phyloP scores from a whole-genome alignment of 2,888 invertebrate species.

The Leptinotarsa tumamoca region DNA sequence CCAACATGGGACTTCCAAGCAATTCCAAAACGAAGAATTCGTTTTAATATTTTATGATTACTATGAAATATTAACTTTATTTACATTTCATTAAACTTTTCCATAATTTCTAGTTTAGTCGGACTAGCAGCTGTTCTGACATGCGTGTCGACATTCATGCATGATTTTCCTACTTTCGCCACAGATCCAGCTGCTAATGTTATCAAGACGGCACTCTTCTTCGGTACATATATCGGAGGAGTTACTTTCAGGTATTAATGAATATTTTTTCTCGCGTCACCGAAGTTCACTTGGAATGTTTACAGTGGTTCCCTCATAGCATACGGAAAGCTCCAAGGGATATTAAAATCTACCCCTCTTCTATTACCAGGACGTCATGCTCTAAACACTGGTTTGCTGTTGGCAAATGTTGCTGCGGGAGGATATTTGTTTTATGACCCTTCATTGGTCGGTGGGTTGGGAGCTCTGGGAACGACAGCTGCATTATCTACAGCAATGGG shows the following conservation, averaged over 20 bases:
- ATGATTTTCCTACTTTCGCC: constrained; percentile 85
- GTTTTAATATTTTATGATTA: background rate
- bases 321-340: constrained; percentile 89
- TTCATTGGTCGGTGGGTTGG: constrained; percentile 76
- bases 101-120: constrained; percentile 74
- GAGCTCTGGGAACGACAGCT: constrained; percentile 81
- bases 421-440: constrained; percentile 76
- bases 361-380: constrained; percentile 86
- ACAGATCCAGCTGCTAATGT: constrained; percentile 85
- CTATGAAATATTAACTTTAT: background rate
- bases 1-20: no score
- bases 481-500: constrained; percentile 85
- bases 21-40: background rate
- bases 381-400: constrained; percentile 77
- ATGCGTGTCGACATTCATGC: constrained; percentile 85
- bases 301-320: constrained; percentile 87
- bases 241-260: constrained; percentile 83
- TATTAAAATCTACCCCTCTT: constrained; percentile 83
- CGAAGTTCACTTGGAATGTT: constrained; percentile 22
- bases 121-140: constrained; percentile 90
- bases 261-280: background rate
- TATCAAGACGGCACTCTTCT: constrained; percentile 85
- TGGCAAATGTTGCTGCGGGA: constrained; percentile 80
- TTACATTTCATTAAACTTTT: background rate
- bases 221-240: constrained; percentile 91